Evolutionary conservation across 64 coral and sea anemone species (phyloP).

Genomic region (Hydrozoanthus tunicans): DNA sequence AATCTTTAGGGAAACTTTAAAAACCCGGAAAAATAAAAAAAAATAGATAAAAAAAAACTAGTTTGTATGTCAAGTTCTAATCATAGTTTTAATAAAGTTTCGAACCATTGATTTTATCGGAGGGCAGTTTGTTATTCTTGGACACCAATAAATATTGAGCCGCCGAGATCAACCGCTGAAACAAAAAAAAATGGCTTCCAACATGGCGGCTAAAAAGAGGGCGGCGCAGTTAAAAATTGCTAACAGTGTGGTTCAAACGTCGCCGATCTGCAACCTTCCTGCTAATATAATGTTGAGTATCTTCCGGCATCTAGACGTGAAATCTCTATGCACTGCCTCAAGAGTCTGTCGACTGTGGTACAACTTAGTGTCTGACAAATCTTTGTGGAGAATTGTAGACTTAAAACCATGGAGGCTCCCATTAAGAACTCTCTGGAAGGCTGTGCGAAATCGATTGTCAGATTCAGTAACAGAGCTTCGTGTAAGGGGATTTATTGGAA

Average conservation of each 20-base stretch:
- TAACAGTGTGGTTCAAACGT: conserved; percentile 71
- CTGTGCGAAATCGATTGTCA: conserved; percentile 82
- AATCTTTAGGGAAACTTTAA: neutral
- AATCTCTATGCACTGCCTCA: conserved; percentile 81
- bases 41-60: neutral
- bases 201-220: conserved; percentile 62
- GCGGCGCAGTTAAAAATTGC: conserved; percentile 66
- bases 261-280: conserved; percentile 80
- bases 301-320: conserved; percentile 87
- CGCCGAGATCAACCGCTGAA: conserved; percentile 58
- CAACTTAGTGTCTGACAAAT: conserved; percentile 82
- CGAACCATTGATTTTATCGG: no score
- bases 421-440: conserved; percentile 81
- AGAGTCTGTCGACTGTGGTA: conserved; percentile 95
- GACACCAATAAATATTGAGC: neutral
- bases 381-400: conserved; percentile 87
- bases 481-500: conserved; percentile 90
- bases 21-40: neutral
- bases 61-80: neutral
- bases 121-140: neutral
- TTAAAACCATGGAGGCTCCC: conserved; percentile 75
- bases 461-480: conserved; percentile 88
- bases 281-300: conserved; percentile 93
- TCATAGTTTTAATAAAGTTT: no score
- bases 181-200: conserved; percentile 78